Evolutionary conservation across 2,888 invertebrate species (phyloP).

Genomic region (Dolichomitus sp.): DNA sequence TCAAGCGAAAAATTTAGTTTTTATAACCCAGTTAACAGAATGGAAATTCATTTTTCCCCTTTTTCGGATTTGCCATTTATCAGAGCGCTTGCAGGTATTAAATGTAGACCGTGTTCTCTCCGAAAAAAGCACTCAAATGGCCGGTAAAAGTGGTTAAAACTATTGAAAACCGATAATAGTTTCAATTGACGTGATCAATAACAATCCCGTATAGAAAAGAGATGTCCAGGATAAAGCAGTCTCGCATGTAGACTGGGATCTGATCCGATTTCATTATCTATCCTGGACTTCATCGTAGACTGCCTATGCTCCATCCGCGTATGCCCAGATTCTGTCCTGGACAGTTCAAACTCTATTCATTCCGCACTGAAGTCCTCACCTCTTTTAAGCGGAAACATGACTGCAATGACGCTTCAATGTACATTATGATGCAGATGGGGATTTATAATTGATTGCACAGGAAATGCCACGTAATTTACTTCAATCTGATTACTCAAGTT

Average conservation of each 20-base stretch:
- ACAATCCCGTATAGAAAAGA: too few species aligned
- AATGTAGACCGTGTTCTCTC: not conserved
- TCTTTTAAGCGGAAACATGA: too few species aligned
- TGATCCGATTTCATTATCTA: too few species aligned
- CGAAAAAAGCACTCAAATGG: not conserved
- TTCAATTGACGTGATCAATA: too few species aligned
- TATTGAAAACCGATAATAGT: not conserved
- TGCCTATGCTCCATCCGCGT: too few species aligned
- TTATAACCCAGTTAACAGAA: constrained; percentile 42
- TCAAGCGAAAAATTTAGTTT: constrained; percentile 18
- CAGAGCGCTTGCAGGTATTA: not conserved
- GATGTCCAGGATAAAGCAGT: too few species aligned
- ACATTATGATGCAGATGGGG: not conserved
- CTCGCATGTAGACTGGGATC: too few species aligned
- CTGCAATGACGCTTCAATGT: not conserved
- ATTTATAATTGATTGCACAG: not conserved
- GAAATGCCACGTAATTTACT: not conserved
- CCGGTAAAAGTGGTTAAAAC: not conserved
- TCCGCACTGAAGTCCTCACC: too few species aligned
- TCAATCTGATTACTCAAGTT: not conserved
- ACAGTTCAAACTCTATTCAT: too few species aligned
- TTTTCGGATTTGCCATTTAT: constrained; percentile 20
- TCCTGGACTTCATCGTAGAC: too few species aligned
- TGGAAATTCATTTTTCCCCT: constrained; percentile 30
- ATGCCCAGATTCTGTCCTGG: too few species aligned